A percentile compares a stretch with the other conserved stretches of the same genome.
Conservation (phyloP, 1,140 invertebrate species). For the Heliconius nattereri region DNA sequence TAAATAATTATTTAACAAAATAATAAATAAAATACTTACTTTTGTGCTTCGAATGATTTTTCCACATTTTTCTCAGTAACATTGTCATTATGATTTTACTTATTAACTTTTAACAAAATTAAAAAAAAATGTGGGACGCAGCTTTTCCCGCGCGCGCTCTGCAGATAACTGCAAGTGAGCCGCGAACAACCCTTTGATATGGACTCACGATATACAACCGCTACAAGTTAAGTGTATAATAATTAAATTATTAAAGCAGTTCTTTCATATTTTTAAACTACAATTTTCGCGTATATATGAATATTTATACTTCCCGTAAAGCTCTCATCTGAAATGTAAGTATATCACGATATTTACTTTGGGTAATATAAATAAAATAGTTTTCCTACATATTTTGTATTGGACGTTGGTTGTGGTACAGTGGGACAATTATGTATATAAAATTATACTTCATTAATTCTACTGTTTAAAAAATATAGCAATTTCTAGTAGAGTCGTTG, state of each 20-base stretch:
- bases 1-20: slow-evolving; percentile 17
- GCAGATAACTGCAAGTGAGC: slow-evolving; percentile 49
- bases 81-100: slow-evolving; percentile 70
- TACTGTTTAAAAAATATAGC: not conserved
- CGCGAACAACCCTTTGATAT: slow-evolving; percentile 48
- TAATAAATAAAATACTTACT: slow-evolving; percentile 80
- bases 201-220: slow-evolving; percentile 20
- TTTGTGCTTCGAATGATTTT: slow-evolving; percentile 85
- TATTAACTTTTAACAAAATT: slow-evolving; percentile 20
- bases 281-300: too few relatives aligned
- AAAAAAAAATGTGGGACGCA: slow-evolving; percentile 34
- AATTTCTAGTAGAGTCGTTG: not conserved
- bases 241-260: too few relatives aligned
- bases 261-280: too few relatives aligned
- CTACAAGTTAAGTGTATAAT: not conserved
- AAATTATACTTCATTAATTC: not conserved
- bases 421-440: too few relatives aligned
- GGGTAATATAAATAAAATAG: too few relatives aligned
- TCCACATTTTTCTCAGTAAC: slow-evolving; percentile 85
- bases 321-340: too few relatives aligned
- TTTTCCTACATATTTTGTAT: too few relatives aligned
- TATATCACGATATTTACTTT: too few relatives aligned
- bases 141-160: slow-evolving; percentile 59
- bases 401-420: too few relatives aligned
- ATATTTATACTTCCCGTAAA: too few relatives aligned